phyloP scores from a whole-genome alignment of 2,888 invertebrate genomes.

The Lycophotia porphyrea region DNA sequence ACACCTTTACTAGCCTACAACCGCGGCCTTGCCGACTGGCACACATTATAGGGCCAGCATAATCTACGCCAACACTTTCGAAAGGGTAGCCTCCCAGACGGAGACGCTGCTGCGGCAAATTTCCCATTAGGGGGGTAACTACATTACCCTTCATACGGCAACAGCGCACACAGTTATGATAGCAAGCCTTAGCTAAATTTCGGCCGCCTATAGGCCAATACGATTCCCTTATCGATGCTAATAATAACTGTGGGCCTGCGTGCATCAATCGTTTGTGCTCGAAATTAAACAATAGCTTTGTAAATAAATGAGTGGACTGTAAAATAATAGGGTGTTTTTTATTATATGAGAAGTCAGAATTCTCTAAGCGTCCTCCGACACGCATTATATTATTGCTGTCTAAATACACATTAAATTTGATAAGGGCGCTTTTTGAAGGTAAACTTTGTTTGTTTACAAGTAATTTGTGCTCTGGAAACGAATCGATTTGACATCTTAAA shows the following conservation, averaged over 20 bases:
- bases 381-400: slow-evolving; percentile 6
- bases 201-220: slow-evolving; percentile 65
- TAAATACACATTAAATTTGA: neutral
- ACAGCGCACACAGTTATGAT: neutral
- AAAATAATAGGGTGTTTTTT: neutral
- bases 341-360: neutral
- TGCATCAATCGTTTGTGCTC: slow-evolving; percentile 60
- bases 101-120: neutral
- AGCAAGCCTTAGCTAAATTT: slow-evolving; percentile 4
- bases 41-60: no score
- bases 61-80: neutral
- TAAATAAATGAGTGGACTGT: slow-evolving; percentile 1
- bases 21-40: no score
- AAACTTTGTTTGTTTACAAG: neutral
- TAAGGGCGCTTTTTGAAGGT: no score
- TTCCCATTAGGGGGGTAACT: neutral
- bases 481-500: neutral
- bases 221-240: slow-evolving; percentile 25
- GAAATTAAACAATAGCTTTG: slow-evolving; percentile 41
- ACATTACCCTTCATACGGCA: neutral
- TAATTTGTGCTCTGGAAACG: slow-evolving; percentile 5
- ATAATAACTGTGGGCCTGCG: slow-evolving; percentile 39
- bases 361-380: slow-evolving; percentile 6
- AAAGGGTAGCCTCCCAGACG: neutral
- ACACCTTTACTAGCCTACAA: no score